Conservation (phyloP, 2,113 vertebrate species). For the Trogon surrucura region DNA sequence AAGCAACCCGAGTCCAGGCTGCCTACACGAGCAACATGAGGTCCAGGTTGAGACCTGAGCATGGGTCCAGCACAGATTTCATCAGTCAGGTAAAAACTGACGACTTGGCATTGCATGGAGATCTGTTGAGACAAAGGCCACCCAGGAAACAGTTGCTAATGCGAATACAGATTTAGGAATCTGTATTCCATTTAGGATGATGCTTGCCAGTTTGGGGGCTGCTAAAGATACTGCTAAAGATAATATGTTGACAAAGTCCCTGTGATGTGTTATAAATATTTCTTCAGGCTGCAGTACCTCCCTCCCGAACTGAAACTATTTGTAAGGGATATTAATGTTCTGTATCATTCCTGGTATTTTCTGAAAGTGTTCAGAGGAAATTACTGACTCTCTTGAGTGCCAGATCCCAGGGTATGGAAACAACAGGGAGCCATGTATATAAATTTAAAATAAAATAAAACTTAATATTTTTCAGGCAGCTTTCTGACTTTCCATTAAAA, state of each 20-base stretch:
- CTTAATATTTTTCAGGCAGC: neutral
- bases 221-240: neutral
- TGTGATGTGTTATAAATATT: neutral
- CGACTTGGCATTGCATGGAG: neutral
- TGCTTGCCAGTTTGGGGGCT: neutral
- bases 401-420: neutral
- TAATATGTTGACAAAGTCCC: neutral
- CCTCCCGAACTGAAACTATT: neutral
- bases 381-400: neutral
- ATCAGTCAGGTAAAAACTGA: neutral
- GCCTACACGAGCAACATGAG: neutral
- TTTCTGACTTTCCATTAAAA: neutral
- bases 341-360: neutral
- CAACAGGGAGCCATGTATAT: neutral
- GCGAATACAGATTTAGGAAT: neutral
- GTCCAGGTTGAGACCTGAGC: neutral
- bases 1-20: neutral
- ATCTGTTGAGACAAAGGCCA: neutral
- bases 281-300: neutral
- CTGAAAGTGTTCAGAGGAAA: slow-evolving; percentile 26
- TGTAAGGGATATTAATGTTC: neutral
- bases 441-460: neutral
- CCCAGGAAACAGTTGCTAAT: neutral
- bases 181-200: neutral
- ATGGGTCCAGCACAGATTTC: neutral